A percentile compares a stretch with the other conserved stretches of the same genome.
These are phyloP conservation scores for Saccostrea glomerata DNA, from an alignment of 1,140 invertebrate species.

Conservation along the genomic window DNA sequence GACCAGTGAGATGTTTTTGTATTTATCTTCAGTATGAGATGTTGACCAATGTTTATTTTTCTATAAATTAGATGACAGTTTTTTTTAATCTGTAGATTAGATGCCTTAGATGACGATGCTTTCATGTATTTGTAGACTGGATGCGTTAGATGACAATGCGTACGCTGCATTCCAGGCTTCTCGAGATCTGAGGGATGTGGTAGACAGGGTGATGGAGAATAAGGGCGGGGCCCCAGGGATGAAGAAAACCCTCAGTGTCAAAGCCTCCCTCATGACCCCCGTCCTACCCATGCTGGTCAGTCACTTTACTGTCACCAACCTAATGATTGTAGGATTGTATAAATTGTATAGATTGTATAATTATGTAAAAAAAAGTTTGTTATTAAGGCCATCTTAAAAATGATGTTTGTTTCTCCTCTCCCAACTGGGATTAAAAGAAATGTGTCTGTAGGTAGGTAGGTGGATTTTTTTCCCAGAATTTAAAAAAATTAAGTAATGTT, in stretches of 20 bases:
- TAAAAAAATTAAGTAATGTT: too few species aligned
- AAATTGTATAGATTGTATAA: too few species aligned
- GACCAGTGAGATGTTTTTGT: too few species aligned
- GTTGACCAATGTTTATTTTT: not conserved
- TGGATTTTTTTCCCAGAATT: too few species aligned
- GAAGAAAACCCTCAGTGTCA: slow-evolving; percentile 77
- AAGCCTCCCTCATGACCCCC: slow-evolving; percentile 85
- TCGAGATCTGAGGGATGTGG: slow-evolving; percentile 87
- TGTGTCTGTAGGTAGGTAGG: too few species aligned
- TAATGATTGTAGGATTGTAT: too few species aligned
- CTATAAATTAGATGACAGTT: not conserved
- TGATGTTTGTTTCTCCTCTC: too few species aligned
- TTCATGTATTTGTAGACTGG: slow-evolving; percentile 80
- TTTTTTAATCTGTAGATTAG: slow-evolving; percentile 80
- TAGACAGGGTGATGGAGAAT: slow-evolving; percentile 81
- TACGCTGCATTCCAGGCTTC: slow-evolving; percentile 93
- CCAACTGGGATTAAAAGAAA: too few species aligned
- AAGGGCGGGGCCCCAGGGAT: slow-evolving; percentile 77
- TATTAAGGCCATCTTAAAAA: too few species aligned
- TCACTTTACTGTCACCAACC: too few species aligned
- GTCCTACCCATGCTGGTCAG: slow-evolving; percentile 92
- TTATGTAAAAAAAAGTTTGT: too few species aligned
- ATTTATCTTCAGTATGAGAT: too few species aligned
- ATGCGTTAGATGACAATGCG: slow-evolving; percentile 90
- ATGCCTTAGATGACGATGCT: slow-evolving; percentile 90